phyloP scores from a whole-genome alignment of 2,113 vertebrate species.

The Podocnemis expansa region DNA sequence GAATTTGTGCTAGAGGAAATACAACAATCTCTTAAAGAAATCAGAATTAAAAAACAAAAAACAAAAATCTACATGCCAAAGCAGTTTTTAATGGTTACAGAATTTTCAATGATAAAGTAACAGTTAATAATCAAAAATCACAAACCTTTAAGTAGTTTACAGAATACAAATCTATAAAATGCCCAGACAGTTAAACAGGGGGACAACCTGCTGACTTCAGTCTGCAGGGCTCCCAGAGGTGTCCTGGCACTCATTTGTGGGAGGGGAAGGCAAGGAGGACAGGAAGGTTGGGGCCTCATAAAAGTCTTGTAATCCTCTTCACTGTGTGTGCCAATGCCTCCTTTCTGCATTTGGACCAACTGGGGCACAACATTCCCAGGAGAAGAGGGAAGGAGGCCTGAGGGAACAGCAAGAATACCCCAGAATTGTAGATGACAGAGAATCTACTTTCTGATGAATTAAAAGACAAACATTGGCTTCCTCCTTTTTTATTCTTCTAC shows the following conservation, averaged over 20 bases:
- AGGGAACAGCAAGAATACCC: not conserved
- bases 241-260: not conserved
- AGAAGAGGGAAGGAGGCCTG: not conserved
- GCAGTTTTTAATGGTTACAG: not conserved
- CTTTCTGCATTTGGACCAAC: not conserved
- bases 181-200: not conserved
- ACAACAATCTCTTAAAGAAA: not conserved
- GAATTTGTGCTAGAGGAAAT: not conserved
- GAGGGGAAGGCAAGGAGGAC: rapidly evolving
- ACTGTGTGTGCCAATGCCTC: not conserved
- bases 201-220: not conserved
- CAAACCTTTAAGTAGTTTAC: not conserved
- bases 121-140: not conserved
- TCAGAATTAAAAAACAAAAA: not conserved
- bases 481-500: not conserved
- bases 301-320: not conserved
- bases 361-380: not conserved
- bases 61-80: not conserved
- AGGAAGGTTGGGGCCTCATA: not conserved
- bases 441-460: not conserved
- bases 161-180: not conserved
- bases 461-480: not conserved
- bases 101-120: not conserved
- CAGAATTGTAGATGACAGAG: not conserved
- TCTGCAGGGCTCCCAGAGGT: rapidly evolving